Percentiles rank a stretch among this genome's conserved stretches.
These are phyloP conservation scores for Biston betularia DNA, from an alignment of 2,888 invertebrate species.

Conservation along the genomic window DNA sequence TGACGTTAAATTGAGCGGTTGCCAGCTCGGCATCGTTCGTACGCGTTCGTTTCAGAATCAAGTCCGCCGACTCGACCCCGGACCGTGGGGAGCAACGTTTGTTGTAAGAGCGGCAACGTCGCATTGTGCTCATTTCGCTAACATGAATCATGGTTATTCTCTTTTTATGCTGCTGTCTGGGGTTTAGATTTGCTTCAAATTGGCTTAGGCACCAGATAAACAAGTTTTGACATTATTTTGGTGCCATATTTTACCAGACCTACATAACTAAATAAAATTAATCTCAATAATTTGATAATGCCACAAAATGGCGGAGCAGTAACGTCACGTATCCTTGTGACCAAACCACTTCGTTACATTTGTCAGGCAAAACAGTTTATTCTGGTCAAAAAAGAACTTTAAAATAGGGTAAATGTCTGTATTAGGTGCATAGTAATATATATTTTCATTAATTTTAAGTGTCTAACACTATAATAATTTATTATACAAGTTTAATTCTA, in stretches of 20 bases:
- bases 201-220: not conserved
- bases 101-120: conserved; percentile 75
- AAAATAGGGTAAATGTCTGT: too few relatives aligned
- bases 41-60: conserved; percentile 59
- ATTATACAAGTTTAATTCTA: not conserved
- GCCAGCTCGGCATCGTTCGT: conserved; percentile 62
- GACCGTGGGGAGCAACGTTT: conserved; percentile 40
- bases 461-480: not conserved
- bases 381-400: too few relatives aligned
- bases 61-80: conserved; percentile 47
- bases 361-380: too few relatives aligned
- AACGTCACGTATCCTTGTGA: conserved; percentile 20
- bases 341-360: not conserved
- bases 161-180: not conserved
- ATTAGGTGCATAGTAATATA: too few relatives aligned
- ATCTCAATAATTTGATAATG: not conserved
- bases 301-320: conserved; percentile 12
- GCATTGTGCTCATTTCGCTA: conserved; percentile 55
- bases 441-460: too few relatives aligned
- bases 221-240: not conserved
- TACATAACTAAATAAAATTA: not conserved
- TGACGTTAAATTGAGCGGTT: conserved; percentile 24
- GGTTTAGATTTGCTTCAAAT: conserved; percentile 6
- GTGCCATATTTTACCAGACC: not conserved
- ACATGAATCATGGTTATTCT: conserved; percentile 22